These are phyloP conservation scores for Chrosomus eos DNA, from an alignment of 2,797 vertebrate species.

Conservation along the genomic window DNA sequence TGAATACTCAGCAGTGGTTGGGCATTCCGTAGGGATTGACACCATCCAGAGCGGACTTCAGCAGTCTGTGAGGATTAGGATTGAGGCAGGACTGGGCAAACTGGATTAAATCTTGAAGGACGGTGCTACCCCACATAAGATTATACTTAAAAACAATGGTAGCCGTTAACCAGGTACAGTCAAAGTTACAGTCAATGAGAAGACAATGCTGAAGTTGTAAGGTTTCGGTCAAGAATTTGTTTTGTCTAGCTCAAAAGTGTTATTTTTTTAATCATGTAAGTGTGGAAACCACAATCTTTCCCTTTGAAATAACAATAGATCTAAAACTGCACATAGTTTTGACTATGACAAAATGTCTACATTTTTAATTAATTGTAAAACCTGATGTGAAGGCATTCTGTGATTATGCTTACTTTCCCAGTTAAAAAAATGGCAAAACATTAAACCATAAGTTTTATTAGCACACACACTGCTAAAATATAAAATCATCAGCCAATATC, in stretches of 20 bases:
- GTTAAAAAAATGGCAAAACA: not conserved
- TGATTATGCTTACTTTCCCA: not conserved
- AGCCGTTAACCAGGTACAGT: not conserved
- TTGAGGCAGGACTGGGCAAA: slow-evolving; percentile 67
- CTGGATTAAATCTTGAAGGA: slow-evolving; percentile 77
- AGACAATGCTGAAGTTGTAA: not conserved
- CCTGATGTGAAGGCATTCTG: not conserved
- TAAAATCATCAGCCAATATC: not conserved
- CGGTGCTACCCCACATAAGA: slow-evolving; percentile 32
- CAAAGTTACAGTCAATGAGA: not conserved
- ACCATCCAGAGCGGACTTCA: slow-evolving; percentile 57
- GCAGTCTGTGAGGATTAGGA: slow-evolving; percentile 71
- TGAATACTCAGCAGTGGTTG: slow-evolving; percentile 70
- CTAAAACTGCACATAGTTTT: not conserved
- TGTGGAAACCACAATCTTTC: not conserved
- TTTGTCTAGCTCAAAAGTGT: not conserved
- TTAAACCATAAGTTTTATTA: not conserved
- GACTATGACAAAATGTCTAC: no score
- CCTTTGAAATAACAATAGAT: not conserved
- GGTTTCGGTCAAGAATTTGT: not conserved
- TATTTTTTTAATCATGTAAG: not conserved
- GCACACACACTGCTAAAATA: not conserved
- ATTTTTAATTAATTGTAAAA: not conserved
- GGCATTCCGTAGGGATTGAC: slow-evolving; percentile 66
- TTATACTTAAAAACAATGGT: slow-evolving; percentile 39